Percentiles rank a stretch among this genome's conserved stretches.
Conservation (phyloP, 2,888 invertebrate genomes). For the Agrochola lychnidis region DNA sequence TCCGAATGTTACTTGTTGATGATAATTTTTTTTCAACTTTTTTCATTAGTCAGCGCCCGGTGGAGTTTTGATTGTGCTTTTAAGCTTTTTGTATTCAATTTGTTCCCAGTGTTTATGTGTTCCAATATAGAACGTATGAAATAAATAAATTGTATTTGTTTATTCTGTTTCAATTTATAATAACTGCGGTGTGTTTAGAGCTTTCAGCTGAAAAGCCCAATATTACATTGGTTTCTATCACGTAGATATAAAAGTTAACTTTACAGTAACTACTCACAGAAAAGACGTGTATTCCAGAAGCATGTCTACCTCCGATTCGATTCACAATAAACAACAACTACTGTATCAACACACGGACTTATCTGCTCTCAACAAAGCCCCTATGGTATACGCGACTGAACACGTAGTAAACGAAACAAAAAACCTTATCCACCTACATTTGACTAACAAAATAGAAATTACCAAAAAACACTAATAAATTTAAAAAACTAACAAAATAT, state of each 20-base stretch:
- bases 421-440: neutral
- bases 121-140: constrained; percentile 62
- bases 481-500: neutral
- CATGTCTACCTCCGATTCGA: neutral
- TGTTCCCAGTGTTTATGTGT: constrained; percentile 64
- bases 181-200: constrained; percentile 44
- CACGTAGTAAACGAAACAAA: constrained; percentile 16
- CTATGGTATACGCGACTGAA: constrained; percentile 39
- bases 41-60: constrained; percentile 83
- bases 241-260: neutral
- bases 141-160: constrained; percentile 60
- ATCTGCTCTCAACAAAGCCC: constrained; percentile 37
- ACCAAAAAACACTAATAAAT: neutral
- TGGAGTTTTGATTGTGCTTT: constrained; percentile 75
- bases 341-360: constrained; percentile 11
- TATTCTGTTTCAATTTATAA: constrained; percentile 57
- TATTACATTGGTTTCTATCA: constrained; percentile 5
- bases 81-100: constrained; percentile 73
- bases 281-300: neutral
- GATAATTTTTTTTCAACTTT: constrained; percentile 87
- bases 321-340: constrained; percentile 29
- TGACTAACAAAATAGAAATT: neutral
- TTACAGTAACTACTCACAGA: neutral
- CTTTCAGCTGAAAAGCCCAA: constrained; percentile 12
- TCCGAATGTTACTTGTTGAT: constrained; percentile 90